phyloP scores from a whole-genome alignment of 2,888 invertebrate species.

The Drosophila subquinaria region DNA sequence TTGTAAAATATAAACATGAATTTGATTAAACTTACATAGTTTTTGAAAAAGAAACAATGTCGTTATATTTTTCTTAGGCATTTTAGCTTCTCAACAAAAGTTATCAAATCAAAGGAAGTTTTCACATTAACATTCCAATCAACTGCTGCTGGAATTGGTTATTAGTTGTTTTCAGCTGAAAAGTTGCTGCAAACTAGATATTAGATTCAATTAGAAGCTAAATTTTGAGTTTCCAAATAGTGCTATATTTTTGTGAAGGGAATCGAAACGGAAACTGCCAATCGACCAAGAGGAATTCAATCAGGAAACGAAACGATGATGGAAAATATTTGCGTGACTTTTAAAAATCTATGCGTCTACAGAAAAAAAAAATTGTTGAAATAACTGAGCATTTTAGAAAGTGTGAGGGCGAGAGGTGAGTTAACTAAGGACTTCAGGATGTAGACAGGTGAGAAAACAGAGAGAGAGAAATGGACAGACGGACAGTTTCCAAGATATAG shows the following conservation, averaged over 20 bases:
- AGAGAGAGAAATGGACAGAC: not conserved
- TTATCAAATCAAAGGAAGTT: not conserved
- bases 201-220: constrained; percentile 17
- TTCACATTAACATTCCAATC: not conserved
- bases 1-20: no score
- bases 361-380: constrained; percentile 62
- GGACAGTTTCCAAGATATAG: constrained; percentile 11
- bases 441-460: constrained; percentile 53
- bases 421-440: constrained; percentile 41
- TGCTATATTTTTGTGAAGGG: constrained; percentile 4
- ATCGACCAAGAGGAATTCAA: constrained; percentile 62
- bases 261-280: constrained; percentile 51
- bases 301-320: constrained; percentile 78
- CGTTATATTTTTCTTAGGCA: no score
- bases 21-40: no score
- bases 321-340: constrained; percentile 70
- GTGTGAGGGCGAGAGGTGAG: not conserved
- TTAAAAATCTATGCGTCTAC: constrained; percentile 55
- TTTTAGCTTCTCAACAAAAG: not conserved
- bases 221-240: constrained; percentile 12
- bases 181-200: constrained; percentile 1
- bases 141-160: constrained; percentile 5
- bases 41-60: no score
- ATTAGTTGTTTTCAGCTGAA: not conserved
- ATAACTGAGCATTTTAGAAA: constrained; percentile 23